A percentile compares a stretch with the other conserved stretches of the same genome.
Conservation (phyloP, 2,113 vertebrate species). For the Cephalopterus ornatus region DNA sequence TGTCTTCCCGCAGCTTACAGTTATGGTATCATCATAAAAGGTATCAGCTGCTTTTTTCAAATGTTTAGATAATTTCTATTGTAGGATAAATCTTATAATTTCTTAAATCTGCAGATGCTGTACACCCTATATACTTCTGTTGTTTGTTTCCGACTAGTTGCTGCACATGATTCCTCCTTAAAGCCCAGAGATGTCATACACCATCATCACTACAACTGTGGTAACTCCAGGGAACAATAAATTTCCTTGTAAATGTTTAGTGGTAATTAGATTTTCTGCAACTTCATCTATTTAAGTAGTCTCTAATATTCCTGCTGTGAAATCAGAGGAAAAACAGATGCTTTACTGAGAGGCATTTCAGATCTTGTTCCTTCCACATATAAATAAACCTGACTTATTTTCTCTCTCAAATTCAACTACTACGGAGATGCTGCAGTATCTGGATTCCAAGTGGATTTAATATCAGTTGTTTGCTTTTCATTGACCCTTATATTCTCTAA, state of each 20-base stretch:
- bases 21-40: not conserved
- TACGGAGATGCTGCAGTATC: not conserved
- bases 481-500: not conserved
- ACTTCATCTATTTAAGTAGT: slow-evolving; percentile 20
- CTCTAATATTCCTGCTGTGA: slow-evolving; percentile 23
- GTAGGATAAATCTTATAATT: not conserved
- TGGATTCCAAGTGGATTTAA: not conserved
- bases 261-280: slow-evolving; percentile 38
- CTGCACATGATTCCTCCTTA: not conserved
- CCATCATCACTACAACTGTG: not conserved
- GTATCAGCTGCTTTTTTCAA: not conserved
- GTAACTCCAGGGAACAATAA: slow-evolving; percentile 7
- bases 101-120: not conserved
- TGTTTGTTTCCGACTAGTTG: not conserved
- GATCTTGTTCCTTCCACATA: not conserved
- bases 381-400: not conserved
- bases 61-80: not conserved
- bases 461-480: not conserved
- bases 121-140: not conserved
- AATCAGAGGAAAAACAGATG: slow-evolving; percentile 22
- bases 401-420: not conserved
- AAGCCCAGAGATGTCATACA: not conserved
- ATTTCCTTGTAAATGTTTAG: slow-evolving; percentile 5
- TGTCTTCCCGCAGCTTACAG: not conserved
- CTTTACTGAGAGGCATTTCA: not conserved